Conservation (phyloP, 1,140 invertebrate species). For the Aleiodes sp. region DNA sequence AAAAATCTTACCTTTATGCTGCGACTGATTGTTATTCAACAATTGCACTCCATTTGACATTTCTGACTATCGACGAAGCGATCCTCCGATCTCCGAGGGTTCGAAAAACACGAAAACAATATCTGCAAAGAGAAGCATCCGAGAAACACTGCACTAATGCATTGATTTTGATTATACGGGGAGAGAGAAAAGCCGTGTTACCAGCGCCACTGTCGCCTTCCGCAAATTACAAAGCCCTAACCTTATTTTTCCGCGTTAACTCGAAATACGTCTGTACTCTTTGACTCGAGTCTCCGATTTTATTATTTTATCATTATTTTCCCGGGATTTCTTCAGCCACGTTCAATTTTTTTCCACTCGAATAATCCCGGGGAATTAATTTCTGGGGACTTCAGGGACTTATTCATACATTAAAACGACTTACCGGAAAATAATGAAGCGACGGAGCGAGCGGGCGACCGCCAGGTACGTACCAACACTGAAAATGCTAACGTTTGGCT, state of each 20-base stretch:
- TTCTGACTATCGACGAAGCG: not conserved
- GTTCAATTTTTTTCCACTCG: not conserved
- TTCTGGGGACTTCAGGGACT: not conserved
- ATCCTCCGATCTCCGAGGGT: not conserved
- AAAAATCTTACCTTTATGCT: constrained; percentile 32
- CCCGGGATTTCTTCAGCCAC: no score
- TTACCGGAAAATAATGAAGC: not conserved
- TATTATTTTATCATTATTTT: no score
- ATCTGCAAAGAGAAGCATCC: constrained; percentile 31
- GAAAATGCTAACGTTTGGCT: not conserved
- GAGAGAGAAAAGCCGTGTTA: not conserved
- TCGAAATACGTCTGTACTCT: no score
- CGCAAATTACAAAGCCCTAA: not conserved
- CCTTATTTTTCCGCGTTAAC: not conserved
- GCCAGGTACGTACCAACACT: constrained; percentile 10
- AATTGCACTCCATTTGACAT: constrained; percentile 39
- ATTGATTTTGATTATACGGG: constrained; percentile 42
- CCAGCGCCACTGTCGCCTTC: constrained; percentile 31
- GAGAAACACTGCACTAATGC: constrained; percentile 42
- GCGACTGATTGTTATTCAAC: constrained; percentile 37
- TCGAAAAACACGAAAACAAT: constrained; percentile 14
- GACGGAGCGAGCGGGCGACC: not conserved
- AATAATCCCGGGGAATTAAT: no score
- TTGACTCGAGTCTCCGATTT: no score
- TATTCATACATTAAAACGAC: not conserved